These are phyloP conservation scores for Sclerodermus sp. DNA, from an alignment of 2,888 invertebrate genomes.

Conservation along the genomic window DNA sequence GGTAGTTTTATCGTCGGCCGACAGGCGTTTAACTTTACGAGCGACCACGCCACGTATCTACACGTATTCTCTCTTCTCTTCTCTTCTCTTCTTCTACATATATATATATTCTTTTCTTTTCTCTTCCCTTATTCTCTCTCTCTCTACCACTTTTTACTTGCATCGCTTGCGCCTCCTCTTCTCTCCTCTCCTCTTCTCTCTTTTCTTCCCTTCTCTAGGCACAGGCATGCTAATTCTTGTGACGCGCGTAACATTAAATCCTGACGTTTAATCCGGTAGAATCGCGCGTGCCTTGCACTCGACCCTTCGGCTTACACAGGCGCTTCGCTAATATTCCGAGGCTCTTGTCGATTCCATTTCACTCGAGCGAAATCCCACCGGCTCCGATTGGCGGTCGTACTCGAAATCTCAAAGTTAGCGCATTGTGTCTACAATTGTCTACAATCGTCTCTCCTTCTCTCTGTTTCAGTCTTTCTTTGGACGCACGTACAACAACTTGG, in stretches of 20 bases:
- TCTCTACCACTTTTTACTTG: too few relatives aligned
- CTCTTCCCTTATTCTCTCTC: conserved; percentile 13
- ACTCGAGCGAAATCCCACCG: too few relatives aligned
- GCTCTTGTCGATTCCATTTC: too few relatives aligned
- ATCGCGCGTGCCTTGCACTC: too few relatives aligned
- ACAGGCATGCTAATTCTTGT: conserved; percentile 46
- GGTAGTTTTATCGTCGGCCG: conserved; percentile 51
- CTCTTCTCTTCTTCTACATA: conserved; percentile 5
- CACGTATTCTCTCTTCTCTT: conserved; percentile 21
- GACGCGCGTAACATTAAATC: conserved; percentile 48
- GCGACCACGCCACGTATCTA: conserved; percentile 42
- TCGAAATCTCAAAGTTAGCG: too few relatives aligned
- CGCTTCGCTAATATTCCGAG: too few relatives aligned
- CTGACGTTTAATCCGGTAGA: conserved; percentile 44
- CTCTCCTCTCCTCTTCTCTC: too few relatives aligned
- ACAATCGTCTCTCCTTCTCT: conserved; percentile 31
- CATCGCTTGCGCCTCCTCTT: too few relatives aligned
- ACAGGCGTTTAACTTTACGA: conserved; percentile 55
- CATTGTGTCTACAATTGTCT: too few relatives aligned
- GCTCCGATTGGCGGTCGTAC: too few relatives aligned
- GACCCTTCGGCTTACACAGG: conserved; percentile 27
- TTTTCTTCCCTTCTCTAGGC: too few relatives aligned
- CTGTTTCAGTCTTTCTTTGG: conserved; percentile 89
- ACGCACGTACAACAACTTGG: conserved; percentile 86
- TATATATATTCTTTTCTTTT: conserved; percentile 9